These are phyloP conservation scores for Diadegma fenestrale DNA, from an alignment of 2,888 invertebrate genomes.

Conservation along the genomic window DNA sequence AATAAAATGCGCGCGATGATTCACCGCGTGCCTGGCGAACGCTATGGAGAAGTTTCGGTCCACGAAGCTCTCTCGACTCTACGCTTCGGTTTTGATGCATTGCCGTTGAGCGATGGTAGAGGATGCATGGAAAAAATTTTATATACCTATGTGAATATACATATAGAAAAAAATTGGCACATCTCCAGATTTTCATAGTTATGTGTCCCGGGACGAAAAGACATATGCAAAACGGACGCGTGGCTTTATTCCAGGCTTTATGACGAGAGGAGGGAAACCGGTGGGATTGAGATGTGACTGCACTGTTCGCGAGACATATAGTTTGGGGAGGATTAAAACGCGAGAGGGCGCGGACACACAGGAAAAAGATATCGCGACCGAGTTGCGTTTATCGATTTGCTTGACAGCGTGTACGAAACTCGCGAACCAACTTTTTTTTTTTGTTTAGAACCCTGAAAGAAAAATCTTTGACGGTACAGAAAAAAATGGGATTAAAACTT, in stretches of 20 bases:
- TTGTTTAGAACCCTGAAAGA: neutral
- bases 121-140: slow-evolving; percentile 27
- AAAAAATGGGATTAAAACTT: neutral
- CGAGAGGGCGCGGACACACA: slow-evolving; percentile 2
- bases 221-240: slow-evolving; percentile 66
- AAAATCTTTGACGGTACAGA: neutral
- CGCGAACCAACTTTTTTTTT: slow-evolving; percentile 14
- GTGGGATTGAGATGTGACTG: neutral
- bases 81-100: slow-evolving; percentile 54
- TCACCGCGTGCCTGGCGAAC: neutral
- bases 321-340: slow-evolving; percentile 56
- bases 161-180: slow-evolving; percentile 57
- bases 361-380: slow-evolving; percentile 41
- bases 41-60: slow-evolving; percentile 14
- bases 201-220: slow-evolving; percentile 55
- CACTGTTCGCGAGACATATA: slow-evolving; percentile 32
- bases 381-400: slow-evolving; percentile 66
- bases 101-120: slow-evolving; percentile 50
- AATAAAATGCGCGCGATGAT: slow-evolving; percentile 1
- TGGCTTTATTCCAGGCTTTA: slow-evolving; percentile 66
- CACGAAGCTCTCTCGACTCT: slow-evolving; percentile 5
- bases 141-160: neutral
- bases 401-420: slow-evolving; percentile 66
- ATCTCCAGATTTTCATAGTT: slow-evolving; percentile 62
- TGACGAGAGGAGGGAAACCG: slow-evolving; percentile 42